Evolutionary conservation across 1,140 invertebrate species (phyloP).

Genomic region (Panonychus citri): DNA sequence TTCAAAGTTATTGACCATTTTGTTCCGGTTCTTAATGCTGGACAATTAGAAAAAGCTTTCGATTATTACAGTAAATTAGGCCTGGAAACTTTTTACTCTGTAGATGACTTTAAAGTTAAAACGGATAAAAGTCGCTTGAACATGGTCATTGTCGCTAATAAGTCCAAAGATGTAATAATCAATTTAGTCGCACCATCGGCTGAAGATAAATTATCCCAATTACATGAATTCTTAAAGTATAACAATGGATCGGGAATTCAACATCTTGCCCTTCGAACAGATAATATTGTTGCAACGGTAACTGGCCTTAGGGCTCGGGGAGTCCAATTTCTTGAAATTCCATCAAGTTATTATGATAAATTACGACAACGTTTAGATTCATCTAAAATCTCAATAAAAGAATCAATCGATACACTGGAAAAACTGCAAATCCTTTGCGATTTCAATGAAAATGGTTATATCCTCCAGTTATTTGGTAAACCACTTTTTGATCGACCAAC

Average conservation of each 20-base stretch:
- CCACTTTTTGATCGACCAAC: slow-evolving; percentile 94
- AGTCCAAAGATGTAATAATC: slow-evolving; percentile 91
- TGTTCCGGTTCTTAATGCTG: slow-evolving; percentile 84
- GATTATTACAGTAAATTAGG: slow-evolving; percentile 71
- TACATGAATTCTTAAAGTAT: slow-evolving; percentile 94
- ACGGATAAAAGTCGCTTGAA: slow-evolving; percentile 84
- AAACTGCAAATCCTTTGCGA: slow-evolving; percentile 83
- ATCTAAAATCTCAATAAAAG: slow-evolving; percentile 57
- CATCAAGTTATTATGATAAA: slow-evolving; percentile 67
- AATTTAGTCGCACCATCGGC: slow-evolving; percentile 91
- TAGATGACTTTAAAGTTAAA: slow-evolving; percentile 84
- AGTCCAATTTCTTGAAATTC: slow-evolving; percentile 71
- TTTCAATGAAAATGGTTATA: slow-evolving; percentile 90
- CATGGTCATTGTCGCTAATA: slow-evolving; percentile 90
- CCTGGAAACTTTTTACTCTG: slow-evolving; percentile 97
- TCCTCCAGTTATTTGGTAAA: slow-evolving; percentile 95
- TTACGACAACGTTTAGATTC: slow-evolving; percentile 47
- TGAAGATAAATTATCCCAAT: slow-evolving; percentile 86
- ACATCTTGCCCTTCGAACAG: slow-evolving; percentile 85
- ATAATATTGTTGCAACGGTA: slow-evolving; percentile 38
- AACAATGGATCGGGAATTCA: slow-evolving; percentile 95
- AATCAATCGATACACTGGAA: slow-evolving; percentile 54
- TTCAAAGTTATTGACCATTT: slow-evolving; percentile 87
- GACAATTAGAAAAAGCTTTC: slow-evolving; percentile 68
- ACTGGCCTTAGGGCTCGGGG: slow-evolving; percentile 32